Evolutionary conservation across 2,888 invertebrate genomes (phyloP).

Genomic region (Notodonta ziczac): DNA sequence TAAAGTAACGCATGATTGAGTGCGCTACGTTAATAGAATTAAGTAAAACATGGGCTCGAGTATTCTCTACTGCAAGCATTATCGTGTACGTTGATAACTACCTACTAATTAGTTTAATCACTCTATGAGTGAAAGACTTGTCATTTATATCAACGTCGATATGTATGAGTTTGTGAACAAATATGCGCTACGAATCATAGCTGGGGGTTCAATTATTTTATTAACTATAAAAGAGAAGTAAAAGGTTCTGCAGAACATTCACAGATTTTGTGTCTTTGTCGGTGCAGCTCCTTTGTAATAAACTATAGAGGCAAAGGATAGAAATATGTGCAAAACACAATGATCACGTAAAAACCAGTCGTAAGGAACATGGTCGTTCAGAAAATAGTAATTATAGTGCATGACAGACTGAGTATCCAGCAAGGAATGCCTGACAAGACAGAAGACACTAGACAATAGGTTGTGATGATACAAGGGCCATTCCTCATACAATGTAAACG

Average conservation of each 20-base stretch:
- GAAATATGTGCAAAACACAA: conserved; percentile 18
- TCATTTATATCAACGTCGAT: not conserved
- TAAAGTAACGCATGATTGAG: conserved; percentile 26
- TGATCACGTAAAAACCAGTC: conserved; percentile 17
- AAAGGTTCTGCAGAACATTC: conserved; percentile 11
- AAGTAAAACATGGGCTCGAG: conserved; percentile 9
- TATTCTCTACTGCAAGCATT: conserved; percentile 8
- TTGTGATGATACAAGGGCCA: conserved; percentile 25
- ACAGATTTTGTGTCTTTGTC: conserved; percentile 10
- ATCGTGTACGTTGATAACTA: conserved; percentile 4
- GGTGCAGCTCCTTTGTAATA: conserved; percentile 6
- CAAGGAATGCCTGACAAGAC: conserved; percentile 16
- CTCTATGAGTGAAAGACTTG: not conserved
- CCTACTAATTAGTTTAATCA: conserved; percentile 7
- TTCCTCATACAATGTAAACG: conserved; percentile 30
- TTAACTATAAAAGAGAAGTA: conserved; percentile 12
- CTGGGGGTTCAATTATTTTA: not conserved
- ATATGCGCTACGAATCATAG: not conserved
- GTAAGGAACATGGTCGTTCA: conserved; percentile 16
- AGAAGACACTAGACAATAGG: conserved; percentile 36
- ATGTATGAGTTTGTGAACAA: not conserved
- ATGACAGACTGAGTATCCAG: conserved; percentile 6
- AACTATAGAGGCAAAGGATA: conserved; percentile 6
- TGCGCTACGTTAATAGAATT: conserved; percentile 11
- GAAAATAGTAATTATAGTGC: conserved; percentile 28